A percentile compares a stretch with the other conserved stretches of the same genome.
Evolutionary conservation across 53 echinoderm and acorn worm species (phyloP).

Genomic region (Zoroaster sp.): DNA sequence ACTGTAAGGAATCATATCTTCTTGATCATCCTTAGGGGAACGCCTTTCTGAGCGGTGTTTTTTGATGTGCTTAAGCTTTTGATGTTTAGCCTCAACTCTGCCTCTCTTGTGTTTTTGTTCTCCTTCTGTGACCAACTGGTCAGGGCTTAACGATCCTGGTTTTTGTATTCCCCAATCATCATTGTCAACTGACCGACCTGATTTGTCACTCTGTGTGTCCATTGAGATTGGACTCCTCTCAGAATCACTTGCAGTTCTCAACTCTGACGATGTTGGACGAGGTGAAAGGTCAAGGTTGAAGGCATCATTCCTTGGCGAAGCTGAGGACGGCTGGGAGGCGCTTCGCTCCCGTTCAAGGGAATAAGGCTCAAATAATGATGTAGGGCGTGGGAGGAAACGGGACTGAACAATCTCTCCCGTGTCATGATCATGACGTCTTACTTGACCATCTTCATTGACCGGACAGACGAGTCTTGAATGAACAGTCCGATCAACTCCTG

Average conservation of each 20-base stretch:
- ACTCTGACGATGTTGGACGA: background rate
- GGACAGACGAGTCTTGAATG: constrained; percentile 9
- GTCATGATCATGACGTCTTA: constrained; percentile 8
- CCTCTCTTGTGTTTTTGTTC: constrained; percentile 49
- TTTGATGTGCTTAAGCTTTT: constrained; percentile 52
- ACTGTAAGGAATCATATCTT: constrained; percentile 42
- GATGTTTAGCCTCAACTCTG: constrained; percentile 36
- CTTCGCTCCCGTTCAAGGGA: constrained; percentile 36
- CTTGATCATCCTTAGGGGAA: constrained; percentile 47
- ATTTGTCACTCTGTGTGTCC: constrained; percentile 22
- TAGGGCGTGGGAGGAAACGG: constrained; percentile 43
- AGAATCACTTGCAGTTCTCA: background rate
- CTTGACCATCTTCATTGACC: background rate
- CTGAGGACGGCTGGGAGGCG: constrained; percentile 1
- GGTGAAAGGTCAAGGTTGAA: background rate
- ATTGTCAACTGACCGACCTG: background rate
- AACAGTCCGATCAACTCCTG: constrained; percentile 15
- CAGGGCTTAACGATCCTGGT: constrained; percentile 50
- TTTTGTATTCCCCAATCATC: background rate
- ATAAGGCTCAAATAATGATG: constrained; percentile 59
- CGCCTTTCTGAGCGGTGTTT: constrained; percentile 50
- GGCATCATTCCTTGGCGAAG: background rate
- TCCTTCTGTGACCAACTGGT: constrained; percentile 30
- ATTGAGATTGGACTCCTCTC: constrained; percentile 16
- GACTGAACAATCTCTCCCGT: constrained; percentile 14